Evolutionary conservation across 64 coral and sea anemone genomes (phyloP).

Genomic region (Dendronephthya gigantea): DNA sequence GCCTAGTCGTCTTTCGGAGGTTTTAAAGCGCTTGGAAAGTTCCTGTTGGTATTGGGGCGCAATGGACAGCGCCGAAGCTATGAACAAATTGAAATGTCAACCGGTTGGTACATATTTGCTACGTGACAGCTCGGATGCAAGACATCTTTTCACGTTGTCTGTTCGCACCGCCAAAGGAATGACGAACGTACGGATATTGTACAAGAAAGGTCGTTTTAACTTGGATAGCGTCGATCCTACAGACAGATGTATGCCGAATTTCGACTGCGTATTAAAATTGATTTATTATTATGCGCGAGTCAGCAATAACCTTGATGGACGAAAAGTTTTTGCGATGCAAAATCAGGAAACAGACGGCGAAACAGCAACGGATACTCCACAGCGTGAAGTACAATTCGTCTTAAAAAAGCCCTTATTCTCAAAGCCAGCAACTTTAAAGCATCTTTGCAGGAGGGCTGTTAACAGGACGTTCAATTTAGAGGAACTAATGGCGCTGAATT

Average conservation of each 20-base stretch:
- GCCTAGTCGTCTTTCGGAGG: neutral
- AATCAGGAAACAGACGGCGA: neutral
- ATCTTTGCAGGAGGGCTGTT: neutral
- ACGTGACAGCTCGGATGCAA: neutral
- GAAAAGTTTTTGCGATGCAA: neutral
- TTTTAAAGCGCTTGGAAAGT: neutral
- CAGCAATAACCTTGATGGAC: neutral
- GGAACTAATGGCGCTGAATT: neutral
- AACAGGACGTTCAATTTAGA: neutral
- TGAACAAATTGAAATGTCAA: neutral
- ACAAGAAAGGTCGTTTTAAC: neutral
- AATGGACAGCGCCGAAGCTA: slow-evolving; percentile 1
- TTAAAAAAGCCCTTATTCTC: slow-evolving; percentile 1
- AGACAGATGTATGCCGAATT: neutral
- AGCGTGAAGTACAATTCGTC: neutral
- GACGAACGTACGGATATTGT: neutral
- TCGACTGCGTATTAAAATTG: slow-evolving; percentile 11
- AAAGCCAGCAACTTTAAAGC: neutral
- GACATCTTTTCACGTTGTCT: neutral
- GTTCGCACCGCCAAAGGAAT: neutral
- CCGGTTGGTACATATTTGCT: neutral
- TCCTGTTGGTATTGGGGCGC: neutral
- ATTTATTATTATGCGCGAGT: neutral
- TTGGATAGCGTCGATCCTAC: neutral
- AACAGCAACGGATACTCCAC: neutral